Evolutionary conservation across 2,888 invertebrate genomes (phyloP).

Genomic region (Drosophila antonietae): DNA sequence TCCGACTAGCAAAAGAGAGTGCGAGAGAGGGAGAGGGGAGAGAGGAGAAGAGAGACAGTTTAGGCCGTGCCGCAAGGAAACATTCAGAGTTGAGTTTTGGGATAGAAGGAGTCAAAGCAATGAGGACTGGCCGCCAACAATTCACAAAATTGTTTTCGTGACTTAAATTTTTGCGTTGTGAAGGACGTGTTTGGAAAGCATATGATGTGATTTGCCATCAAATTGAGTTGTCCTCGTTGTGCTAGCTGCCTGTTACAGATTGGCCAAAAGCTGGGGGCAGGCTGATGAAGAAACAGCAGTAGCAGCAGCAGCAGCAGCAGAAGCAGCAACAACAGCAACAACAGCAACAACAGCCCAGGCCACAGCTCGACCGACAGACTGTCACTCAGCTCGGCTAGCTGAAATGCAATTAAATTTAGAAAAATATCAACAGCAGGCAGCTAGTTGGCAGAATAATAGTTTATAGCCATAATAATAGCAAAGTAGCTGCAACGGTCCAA

Average conservation of each 20-base stretch:
- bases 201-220: constrained; percentile 85
- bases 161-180: constrained; percentile 83
- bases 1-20: constrained; percentile 55
- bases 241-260: constrained; percentile 19
- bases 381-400: constrained; percentile 39
- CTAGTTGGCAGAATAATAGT: constrained; percentile 69
- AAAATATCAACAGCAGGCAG: constrained; percentile 74
- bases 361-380: constrained; percentile 9
- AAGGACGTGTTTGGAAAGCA: constrained; percentile 84
- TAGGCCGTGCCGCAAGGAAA: constrained; percentile 16
- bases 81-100: constrained; percentile 13
- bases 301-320: neutral
- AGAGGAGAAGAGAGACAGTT: constrained; percentile 22
- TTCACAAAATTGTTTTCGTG: constrained; percentile 85
- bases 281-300: neutral
- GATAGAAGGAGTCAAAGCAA: constrained; percentile 26
- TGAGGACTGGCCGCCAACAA: constrained; percentile 77
- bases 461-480: constrained; percentile 68
- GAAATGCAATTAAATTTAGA: constrained; percentile 79
- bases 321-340: neutral
- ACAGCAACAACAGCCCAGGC: neutral
- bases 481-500: constrained; percentile 55
- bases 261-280: constrained; percentile 1
- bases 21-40: neutral
- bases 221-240: constrained; percentile 79